These are phyloP conservation scores for Ennomos fuscantarius DNA, from an alignment of 2,888 invertebrate genomes.

Conservation along the genomic window DNA sequence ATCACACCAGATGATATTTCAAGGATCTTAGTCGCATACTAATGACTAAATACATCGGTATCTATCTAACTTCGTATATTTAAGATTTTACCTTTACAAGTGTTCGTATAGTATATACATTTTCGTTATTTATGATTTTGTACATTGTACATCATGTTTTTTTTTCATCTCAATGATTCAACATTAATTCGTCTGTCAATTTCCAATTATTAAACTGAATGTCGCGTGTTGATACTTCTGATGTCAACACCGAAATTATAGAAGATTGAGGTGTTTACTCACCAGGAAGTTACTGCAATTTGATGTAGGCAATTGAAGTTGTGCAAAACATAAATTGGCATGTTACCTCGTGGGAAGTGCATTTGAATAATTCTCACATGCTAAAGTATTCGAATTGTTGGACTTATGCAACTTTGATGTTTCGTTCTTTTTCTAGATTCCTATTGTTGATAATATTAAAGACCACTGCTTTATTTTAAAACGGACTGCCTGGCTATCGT, in stretches of 20 bases:
- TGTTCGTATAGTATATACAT: no score
- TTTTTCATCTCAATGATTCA: no score
- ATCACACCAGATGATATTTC: conserved; percentile 22
- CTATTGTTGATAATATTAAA: no score
- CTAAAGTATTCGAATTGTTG: not conserved
- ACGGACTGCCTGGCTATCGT: not conserved
- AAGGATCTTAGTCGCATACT: not conserved
- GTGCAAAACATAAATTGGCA: conserved; percentile 18
- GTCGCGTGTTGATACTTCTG: no score
- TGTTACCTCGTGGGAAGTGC: conserved; percentile 7
- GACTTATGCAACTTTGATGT: not conserved
- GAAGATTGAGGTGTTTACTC: conserved; percentile 13
- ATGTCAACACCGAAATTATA: not conserved
- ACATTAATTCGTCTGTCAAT: no score
- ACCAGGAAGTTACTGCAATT: conserved; percentile 9
- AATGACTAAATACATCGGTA: not conserved
- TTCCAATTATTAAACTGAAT: no score
- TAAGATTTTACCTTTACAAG: no score
- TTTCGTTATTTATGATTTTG: no score
- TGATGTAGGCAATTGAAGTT: conserved; percentile 7
- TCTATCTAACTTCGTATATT: not conserved
- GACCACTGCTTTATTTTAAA: not conserved
- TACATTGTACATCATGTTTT: no score
- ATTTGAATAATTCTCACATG: not conserved
- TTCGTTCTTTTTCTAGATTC: no score